Evolutionary conservation across 2,888 invertebrate genomes (phyloP), one percentile per base, ranked within the genome.

Genomic region (Limnephilus marmoratus): DNA sequence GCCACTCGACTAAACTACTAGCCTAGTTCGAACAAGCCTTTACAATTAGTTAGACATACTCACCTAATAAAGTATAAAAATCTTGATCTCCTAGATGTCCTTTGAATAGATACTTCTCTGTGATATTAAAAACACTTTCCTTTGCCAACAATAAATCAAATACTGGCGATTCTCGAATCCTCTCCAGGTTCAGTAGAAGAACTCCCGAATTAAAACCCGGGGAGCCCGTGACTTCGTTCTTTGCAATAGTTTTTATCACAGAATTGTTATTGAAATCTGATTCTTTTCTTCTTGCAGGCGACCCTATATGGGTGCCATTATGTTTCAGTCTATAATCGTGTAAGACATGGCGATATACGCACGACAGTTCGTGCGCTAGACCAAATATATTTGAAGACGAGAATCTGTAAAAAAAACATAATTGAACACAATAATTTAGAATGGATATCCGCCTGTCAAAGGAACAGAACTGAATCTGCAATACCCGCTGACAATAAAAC

Each of bases 151-250:
- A 95, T 86, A 96, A 95, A 93, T 96, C 95, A 94, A 97, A 98
- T 29, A 96, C 94, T 49, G 95, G 94, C 0, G 98, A 98, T 90
- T 96, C 95, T 93, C 98, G 95, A 95, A 98, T 97, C 94, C 96
- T 96, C 90, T 97, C 96, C 81, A 98, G 95, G 94, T 97, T 96
- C 88, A 98, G 95, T 83, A 98, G 95, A 80, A 98, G 96, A 2
- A 98, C 97, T 11, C 98, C 98, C 94, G 98, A 98, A 95, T 98
- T 98, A 94, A 97, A 97, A 2, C 98, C 98, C n/a, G 98, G 97
- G 94, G 97, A 97, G 3, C 97, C 97, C 15, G 11, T 45, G 41
- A 80, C 15, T 31, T 85, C 37, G 31, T 81, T 80, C 88, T 68
- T 68, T n/a, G 24, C 24, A 5, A 24, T n/a, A 7, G 24, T 24